These are phyloP conservation scores for Drosophila anomelani DNA, from an alignment of 2,888 invertebrate genomes.

Conservation along the genomic window DNA sequence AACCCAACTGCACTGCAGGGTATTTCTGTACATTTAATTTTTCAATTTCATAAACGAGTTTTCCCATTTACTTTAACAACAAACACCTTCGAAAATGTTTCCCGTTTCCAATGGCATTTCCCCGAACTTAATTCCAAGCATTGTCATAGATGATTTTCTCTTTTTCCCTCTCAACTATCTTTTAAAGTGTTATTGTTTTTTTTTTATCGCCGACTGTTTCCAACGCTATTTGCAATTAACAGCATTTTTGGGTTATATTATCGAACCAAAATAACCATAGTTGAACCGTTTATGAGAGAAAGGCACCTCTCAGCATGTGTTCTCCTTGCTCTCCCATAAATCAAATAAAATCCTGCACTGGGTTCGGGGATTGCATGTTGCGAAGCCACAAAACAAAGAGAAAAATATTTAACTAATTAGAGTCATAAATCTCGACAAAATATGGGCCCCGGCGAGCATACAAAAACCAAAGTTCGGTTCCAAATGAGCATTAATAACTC, in stretches of 20 bases:
- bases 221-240: slow-evolving; percentile 22
- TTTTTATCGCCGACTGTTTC: slow-evolving; percentile 25
- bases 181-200: slow-evolving; percentile 37
- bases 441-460: slow-evolving; percentile 27
- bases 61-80: slow-evolving; percentile 25
- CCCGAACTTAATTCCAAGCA: slow-evolving; percentile 3
- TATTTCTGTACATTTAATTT: background rate
- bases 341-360: slow-evolving; percentile 48
- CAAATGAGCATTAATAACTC: slow-evolving; percentile 49
- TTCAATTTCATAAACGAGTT: slow-evolving; percentile 15
- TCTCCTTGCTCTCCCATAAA: slow-evolving; percentile 40
- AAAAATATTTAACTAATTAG: slow-evolving; percentile 63
- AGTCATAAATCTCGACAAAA: slow-evolving; percentile 64
- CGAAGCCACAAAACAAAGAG: slow-evolving; percentile 50
- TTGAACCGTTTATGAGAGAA: slow-evolving; percentile 16
- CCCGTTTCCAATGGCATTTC: slow-evolving; percentile 16
- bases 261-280: slow-evolving; percentile 8
- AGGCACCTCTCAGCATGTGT: slow-evolving; percentile 29
- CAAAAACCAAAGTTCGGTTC: slow-evolving; percentile 30
- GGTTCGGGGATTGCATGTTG: slow-evolving; percentile 59
- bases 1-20: background rate
- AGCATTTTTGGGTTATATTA: slow-evolving; percentile 25
- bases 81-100: slow-evolving; percentile 19
- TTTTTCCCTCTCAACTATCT: slow-evolving; percentile 17
- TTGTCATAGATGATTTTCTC: background rate